Evolutionary conservation across 2,797 vertebrate species (phyloP), one percentile per base, ranked within the genome.

Genomic region (Martes flavigula): DNA sequence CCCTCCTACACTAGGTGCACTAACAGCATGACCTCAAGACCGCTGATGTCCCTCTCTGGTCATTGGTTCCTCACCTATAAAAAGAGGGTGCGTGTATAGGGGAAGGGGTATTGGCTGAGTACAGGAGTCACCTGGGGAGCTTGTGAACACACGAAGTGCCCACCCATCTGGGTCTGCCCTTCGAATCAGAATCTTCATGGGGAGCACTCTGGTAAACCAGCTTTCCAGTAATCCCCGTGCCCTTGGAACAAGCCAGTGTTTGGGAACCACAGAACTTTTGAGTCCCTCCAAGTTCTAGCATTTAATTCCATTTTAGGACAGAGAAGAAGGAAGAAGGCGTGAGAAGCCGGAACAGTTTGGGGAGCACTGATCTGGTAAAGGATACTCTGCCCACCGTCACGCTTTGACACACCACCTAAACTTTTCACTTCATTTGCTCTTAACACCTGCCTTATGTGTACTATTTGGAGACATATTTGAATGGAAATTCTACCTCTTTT

Each of bases 401-500:
- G 32, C 70, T 89, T 77, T 88, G 91, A 62, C 35, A 21, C 2
- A 1, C 30, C 12, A 32, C 87, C 48, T 7, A 56, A 60, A n/a
- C 70, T 81, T 85, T 81, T 70, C 43, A 48, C 23, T 87, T 87
- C 23, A 35, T 79, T 93, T 78, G 79, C 56, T 89, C 56, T 77
- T 43, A 73, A 96, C 38, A 58, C 27, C 35, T 95, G 70, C 32
- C 35, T 95, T 48, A 68, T 35, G 92, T 75, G 46, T 82, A 58
- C 58, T 92, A 23, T 90, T 82, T 88, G 73, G 32, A 92, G 81
- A 66, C 18, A 43, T 68, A 90, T 72, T 85, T 94, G 70, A 96
- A 90, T 73, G 68, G 38, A 94, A 94, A 94, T 83, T 51, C 5
- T 38, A 85, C 15, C 32, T 68, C 87, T 94, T 96, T 87, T 87